Evolutionary conservation across 1,140 invertebrate species (phyloP).

Genomic region (Drosophila ironensis): DNA sequence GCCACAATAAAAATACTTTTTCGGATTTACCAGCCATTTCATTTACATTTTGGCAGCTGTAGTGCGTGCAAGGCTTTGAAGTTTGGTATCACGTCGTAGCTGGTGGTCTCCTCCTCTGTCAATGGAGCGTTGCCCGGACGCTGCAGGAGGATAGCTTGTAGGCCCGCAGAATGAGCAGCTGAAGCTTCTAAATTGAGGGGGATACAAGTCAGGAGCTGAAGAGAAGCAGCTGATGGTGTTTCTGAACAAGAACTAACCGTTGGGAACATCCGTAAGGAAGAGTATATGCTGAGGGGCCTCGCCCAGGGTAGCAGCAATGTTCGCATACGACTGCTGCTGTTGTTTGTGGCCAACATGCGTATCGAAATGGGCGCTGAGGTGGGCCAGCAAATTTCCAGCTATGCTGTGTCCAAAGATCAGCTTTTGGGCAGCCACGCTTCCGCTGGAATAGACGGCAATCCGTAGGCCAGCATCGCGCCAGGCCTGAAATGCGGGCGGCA

Average conservation of each 20-base stretch:
- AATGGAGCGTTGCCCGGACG: conserved; percentile 89
- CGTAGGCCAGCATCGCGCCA: conserved; percentile 87
- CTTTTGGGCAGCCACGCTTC: conserved; percentile 95
- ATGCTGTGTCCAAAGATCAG: conserved; percentile 90
- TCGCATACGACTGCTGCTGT: conserved; percentile 88
- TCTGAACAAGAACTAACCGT: conserved; percentile 86
- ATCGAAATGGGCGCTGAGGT: conserved; percentile 93
- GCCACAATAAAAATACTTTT: conserved; percentile 26
- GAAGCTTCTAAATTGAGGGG: conserved; percentile 86
- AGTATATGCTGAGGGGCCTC: conserved; percentile 86
- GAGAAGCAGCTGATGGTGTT: no score
- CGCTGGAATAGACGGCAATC: conserved; percentile 95
- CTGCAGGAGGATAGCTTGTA: conserved; percentile 86
- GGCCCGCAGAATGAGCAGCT: conserved; percentile 89
- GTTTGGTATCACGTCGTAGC: conserved; percentile 23
- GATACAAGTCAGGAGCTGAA: no score
- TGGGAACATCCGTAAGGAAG: conserved; percentile 92
- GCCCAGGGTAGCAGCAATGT: conserved; percentile 88
- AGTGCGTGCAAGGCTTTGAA: conserved; percentile 4
- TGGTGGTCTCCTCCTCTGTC: conserved; percentile 61
- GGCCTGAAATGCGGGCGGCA: conserved; percentile 87
- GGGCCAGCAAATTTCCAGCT: conserved; percentile 89
- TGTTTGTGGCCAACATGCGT: conserved; percentile 91
- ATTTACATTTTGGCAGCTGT: conserved; percentile 6
- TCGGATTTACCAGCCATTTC: not conserved